These are phyloP conservation scores for Gadus macrocephalus DNA, from an alignment of 2,113 vertebrate species.

Conservation along the genomic window DNA sequence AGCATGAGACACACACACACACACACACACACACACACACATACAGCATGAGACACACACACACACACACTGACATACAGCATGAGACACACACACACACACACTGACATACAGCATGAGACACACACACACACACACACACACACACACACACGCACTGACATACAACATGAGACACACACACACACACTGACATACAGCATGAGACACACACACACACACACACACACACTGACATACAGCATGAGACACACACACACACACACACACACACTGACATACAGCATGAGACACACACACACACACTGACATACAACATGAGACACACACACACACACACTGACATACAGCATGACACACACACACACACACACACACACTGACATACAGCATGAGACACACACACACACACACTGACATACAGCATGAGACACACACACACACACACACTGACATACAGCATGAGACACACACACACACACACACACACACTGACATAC, in stretches of 20 bases:
- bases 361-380: neutral
- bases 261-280: too few species aligned
- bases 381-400: neutral
- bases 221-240: neutral
- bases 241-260: neutral
- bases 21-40: neutral
- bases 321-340: neutral
- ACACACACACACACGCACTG: too few species aligned
- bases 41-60: neutral
- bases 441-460: neutral
- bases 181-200: neutral
- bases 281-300: slow-evolving; percentile 7
- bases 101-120: too few species aligned
- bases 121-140: too few species aligned
- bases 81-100: too few species aligned
- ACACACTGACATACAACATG: neutral
- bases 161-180: neutral
- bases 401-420: slow-evolving; percentile 5
- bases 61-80: too few species aligned
- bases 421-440: neutral
- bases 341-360: neutral
- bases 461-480: neutral
- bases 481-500: neutral
- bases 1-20: neutral
- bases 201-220: too few species aligned